phyloP scores from a whole-genome alignment of 2,113 vertebrate species.

The Picathartes gymnocephalus region DNA sequence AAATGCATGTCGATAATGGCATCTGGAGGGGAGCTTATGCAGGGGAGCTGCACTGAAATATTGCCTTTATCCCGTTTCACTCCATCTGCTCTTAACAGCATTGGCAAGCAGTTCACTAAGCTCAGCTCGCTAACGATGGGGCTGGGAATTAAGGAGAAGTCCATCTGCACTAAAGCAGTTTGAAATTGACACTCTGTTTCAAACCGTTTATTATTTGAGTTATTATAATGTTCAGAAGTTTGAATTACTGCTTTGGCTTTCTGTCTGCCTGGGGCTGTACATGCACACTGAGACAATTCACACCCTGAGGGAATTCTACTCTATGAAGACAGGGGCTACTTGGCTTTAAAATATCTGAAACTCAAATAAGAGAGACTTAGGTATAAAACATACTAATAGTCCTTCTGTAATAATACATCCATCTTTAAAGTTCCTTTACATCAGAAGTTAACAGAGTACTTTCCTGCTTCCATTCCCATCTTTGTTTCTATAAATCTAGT shows the following conservation, averaged over 20 bases:
- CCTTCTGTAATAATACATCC: not conserved
- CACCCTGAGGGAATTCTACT: not conserved
- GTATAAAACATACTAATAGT: not conserved
- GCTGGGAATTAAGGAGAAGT: constrained; percentile 33
- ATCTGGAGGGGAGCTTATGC: not conserved
- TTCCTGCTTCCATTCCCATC: not conserved
- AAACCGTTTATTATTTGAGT: not conserved
- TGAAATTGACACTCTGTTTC: constrained; percentile 4
- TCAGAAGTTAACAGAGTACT: not conserved
- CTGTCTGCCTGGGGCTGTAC: not conserved
- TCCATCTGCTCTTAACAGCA: constrained; percentile 49
- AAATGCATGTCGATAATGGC: not conserved
- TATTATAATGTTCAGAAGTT: not conserved
- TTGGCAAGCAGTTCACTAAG: constrained; percentile 37
- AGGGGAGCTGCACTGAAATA: not conserved
- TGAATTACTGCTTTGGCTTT: not conserved
- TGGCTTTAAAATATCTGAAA: not conserved
- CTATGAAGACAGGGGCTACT: not conserved
- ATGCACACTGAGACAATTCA: not conserved
- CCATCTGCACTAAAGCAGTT: constrained; percentile 30
- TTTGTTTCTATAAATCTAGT: not conserved
- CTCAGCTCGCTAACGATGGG: not conserved
- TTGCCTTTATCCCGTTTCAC: not conserved
- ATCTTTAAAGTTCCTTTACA: not conserved
- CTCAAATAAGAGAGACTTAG: not conserved